A percentile compares a stretch with the other conserved stretches of the same genome.
These are phyloP conservation scores for Palloptera scutellata DNA, from an alignment of 2,888 invertebrate species.

Conservation along the genomic window DNA sequence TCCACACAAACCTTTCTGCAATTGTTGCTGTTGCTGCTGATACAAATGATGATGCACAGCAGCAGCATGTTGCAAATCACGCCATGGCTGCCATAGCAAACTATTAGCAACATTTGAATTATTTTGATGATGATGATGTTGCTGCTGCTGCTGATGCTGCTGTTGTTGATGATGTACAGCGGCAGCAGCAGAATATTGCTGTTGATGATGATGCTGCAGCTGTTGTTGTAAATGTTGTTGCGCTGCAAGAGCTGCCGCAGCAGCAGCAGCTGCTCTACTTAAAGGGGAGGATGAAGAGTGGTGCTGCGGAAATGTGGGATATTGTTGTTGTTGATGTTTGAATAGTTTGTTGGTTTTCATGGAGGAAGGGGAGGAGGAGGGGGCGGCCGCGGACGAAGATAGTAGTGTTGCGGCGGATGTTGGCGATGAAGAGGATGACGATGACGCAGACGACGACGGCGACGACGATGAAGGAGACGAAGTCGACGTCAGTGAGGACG, in stretches of 20 bases:
- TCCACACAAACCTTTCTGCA: constrained; percentile 51
- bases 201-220: constrained; percentile 38
- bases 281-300: constrained; percentile 19
- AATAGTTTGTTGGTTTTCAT: constrained; percentile 1
- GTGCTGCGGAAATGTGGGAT: constrained; percentile 35
- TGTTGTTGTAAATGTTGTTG: constrained; percentile 29
- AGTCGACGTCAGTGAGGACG: constrained; percentile 30
- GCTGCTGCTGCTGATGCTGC: constrained; percentile 38
- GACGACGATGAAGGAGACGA: constrained; percentile 34
- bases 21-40: constrained; percentile 55
- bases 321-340: constrained; percentile 18
- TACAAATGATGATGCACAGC: constrained; percentile 59
- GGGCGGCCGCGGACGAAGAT: constrained; percentile 11
- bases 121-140: constrained; percentile 43
- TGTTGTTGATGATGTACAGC: constrained; percentile 25
- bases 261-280: constrained; percentile 21
- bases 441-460: constrained; percentile 21
- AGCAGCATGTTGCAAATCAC: constrained; percentile 59
- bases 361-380: constrained; percentile 11
- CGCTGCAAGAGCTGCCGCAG: constrained; percentile 13
- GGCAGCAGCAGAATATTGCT: constrained; percentile 37
- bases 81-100: constrained; percentile 62
- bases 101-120: constrained; percentile 58
- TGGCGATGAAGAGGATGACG: constrained; percentile 46
- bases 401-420: constrained; percentile 30